These are phyloP conservation scores for Tenthredo distinguenda DNA, from an alignment of 2,888 invertebrate genomes.

Conservation along the genomic window DNA sequence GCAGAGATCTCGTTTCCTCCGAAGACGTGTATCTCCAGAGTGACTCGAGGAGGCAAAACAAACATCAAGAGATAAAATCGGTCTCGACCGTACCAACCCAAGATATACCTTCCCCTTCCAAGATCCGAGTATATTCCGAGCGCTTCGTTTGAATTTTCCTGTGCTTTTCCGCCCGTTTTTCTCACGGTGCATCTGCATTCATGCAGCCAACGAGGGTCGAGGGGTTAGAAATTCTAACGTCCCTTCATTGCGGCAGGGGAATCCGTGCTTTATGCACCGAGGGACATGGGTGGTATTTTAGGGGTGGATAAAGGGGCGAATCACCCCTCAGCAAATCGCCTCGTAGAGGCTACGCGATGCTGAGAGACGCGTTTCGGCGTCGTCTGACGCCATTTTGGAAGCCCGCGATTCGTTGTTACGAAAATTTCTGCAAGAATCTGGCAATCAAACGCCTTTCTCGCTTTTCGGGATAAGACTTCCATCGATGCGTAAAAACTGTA, in stretches of 20 bases:
- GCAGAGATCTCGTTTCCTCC: constrained; percentile 3
- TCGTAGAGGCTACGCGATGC: constrained; percentile 9
- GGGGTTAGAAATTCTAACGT: constrained; percentile 8
- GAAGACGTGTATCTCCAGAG: constrained; percentile 6
- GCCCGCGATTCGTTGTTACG: not conserved
- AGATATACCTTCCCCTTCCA: not conserved
- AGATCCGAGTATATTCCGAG: not conserved
- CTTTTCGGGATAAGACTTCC: not conserved
- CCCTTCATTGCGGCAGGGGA: constrained; percentile 25
- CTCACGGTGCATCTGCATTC: constrained; percentile 45
- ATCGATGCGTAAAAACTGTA: not conserved
- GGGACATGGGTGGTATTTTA: constrained; percentile 26
- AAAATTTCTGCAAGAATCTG: not conserved
- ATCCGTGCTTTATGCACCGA: not conserved
- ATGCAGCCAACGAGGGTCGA: not conserved
- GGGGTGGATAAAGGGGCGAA: constrained; percentile 33
- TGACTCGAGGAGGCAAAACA: not conserved
- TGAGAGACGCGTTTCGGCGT: not conserved
- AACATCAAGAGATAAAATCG: constrained; percentile 27
- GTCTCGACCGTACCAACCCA: constrained; percentile 10
- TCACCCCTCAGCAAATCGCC: constrained; percentile 39
- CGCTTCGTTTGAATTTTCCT: constrained; percentile 31
- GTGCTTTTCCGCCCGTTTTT: constrained; percentile 12
- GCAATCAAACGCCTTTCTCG: too few species aligned
- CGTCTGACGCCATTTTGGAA: constrained; percentile 37